Base-by-base conservation (phyloP, 2,888 invertebrate genomes). In the Odontocolon sp. region DNA sequence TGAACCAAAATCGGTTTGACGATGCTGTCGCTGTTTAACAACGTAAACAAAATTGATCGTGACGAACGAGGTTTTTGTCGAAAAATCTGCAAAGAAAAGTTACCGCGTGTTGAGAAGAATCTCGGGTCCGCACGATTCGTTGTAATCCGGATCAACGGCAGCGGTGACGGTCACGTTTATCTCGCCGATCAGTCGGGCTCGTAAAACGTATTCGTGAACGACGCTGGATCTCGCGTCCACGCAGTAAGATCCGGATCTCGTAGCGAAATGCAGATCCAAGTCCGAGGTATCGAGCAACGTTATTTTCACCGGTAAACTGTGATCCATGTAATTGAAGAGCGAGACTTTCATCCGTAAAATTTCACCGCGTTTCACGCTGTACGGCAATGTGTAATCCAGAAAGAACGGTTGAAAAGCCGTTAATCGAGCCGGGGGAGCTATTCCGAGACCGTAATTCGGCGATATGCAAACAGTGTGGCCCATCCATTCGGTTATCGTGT, bases 321-420 rank as follows among this genome's bases (percentile, higher is more conserved):
- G 92, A 64, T 93, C 92, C 82, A 95, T 91, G 85, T 95, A 95
- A 90, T 95, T 96, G 90, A 94, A 95, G 45, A 95, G 91, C 0
- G 94, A 92, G 14, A 95, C 94, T 77, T 93, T 92, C 56, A 96
- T 89, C 54, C 94, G 92, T 23, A 94, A 89, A 11, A 92, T 89
- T 90, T 96, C 96, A 0, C 94, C 94, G 1, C 94, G 91, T 69
- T 94, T 93, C 0, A 95, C 91, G 0, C 93, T 93, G 74, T 93
- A 93, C 0, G 96, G 95, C 14, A 93, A 90, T 69, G 93, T 92
- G 31, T 95, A 93, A 81, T 95, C 94, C 21, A 95, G 92, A 90
- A 96, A 96, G 89, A 96, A 95, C 3, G 95, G 94, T 70, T 95
- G 94, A 88, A 95, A 95, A 18, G 92, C 92, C 0, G 90, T 91